phyloP scores from a whole-genome alignment of 2,113 vertebrate genomes.

The Ivindomyrus marchei region DNA sequence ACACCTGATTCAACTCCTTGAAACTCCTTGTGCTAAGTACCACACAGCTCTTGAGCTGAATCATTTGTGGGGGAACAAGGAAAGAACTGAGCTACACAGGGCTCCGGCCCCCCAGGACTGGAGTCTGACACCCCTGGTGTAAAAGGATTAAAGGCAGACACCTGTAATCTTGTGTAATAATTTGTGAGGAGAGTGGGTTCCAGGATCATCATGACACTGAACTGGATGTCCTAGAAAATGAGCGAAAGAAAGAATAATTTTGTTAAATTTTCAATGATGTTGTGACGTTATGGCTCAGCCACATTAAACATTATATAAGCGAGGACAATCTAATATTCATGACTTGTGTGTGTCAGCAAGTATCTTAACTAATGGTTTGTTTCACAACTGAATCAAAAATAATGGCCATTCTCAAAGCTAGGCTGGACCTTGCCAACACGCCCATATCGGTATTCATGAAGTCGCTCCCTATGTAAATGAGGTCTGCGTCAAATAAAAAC shows the following conservation, averaged over 20 bases:
- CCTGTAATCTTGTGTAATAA: neutral
- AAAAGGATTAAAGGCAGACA: neutral
- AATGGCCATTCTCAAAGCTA: neutral
- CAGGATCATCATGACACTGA: neutral
- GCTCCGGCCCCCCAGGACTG: too few relatives aligned
- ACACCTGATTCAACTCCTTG: too few relatives aligned
- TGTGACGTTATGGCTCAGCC: neutral
- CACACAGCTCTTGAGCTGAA: too few relatives aligned
- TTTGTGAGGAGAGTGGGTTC: neutral
- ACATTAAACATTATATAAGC: neutral
- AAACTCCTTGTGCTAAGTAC: too few relatives aligned
- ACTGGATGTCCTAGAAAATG: neutral
- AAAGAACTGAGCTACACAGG: too few relatives aligned
- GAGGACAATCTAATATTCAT: neutral
- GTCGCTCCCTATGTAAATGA: neutral
- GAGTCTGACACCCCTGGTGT: neutral
- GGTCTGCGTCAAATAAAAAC: neutral
- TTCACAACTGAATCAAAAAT: neutral
- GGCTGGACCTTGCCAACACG: neutral
- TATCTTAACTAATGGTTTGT: neutral
- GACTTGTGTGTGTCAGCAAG: neutral
- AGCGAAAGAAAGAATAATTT: neutral
- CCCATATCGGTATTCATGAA: neutral
- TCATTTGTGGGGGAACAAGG: too few relatives aligned
- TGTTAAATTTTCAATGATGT: neutral